These are phyloP conservation scores for Mimas tiliae DNA, from an alignment of 2,888 invertebrate genomes.

Conservation along the genomic window DNA sequence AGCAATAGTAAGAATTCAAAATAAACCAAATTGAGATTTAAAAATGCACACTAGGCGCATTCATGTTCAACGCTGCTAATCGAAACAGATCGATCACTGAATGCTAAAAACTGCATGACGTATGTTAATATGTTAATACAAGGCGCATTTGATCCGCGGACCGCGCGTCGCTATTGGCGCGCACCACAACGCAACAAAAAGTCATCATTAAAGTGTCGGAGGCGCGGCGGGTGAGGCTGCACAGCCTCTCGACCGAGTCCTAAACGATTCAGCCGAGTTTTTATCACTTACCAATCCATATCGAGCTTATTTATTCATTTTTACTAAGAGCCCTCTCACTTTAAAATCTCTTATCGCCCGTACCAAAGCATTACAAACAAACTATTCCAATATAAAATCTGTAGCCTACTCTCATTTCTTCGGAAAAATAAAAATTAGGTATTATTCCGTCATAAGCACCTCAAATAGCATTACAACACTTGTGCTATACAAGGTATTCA, in stretches of 20 bases:
- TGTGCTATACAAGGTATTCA: background rate
- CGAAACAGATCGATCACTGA: background rate
- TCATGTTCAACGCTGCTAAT: background rate
- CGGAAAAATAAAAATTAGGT: background rate
- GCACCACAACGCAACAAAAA: constrained; percentile 71
- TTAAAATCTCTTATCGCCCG: constrained; percentile 49
- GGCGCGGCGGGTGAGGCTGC: constrained; percentile 71
- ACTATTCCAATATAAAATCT: constrained; percentile 38
- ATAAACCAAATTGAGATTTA: background rate
- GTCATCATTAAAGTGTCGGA: constrained; percentile 80
- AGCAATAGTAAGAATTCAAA: background rate
- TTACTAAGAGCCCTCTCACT: constrained; percentile 61
- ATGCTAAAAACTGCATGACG: background rate
- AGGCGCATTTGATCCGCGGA: background rate
- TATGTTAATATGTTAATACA: background rate
- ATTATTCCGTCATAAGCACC: background rate
- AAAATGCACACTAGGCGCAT: background rate
- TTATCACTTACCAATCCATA: constrained; percentile 79
- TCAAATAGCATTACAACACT: background rate
- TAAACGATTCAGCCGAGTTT: constrained; percentile 77
- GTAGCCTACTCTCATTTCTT: constrained; percentile 26
- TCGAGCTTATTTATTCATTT: constrained; percentile 72
- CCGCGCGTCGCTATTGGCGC: constrained; percentile 36
- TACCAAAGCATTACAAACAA: constrained; percentile 34
- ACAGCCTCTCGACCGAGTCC: constrained; percentile 69